Evolutionary conservation across 2,888 invertebrate genomes (phyloP).

Genomic region (Chymomyza procnemis): DNA sequence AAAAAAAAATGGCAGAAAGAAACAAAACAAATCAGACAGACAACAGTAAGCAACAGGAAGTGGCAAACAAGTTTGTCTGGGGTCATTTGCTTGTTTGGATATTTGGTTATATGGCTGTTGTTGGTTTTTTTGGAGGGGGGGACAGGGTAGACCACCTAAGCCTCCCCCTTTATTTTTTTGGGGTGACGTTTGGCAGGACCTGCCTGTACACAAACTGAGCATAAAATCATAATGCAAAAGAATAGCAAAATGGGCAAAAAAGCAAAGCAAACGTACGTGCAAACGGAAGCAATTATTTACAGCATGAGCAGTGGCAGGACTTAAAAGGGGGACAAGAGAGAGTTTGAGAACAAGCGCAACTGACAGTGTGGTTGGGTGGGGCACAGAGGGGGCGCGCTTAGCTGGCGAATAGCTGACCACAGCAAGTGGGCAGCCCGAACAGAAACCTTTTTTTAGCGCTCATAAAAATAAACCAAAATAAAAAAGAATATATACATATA

Average conservation of each 20-base stretch:
- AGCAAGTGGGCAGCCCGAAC: not conserved
- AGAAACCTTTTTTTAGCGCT: not conserved
- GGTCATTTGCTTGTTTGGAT: constrained; percentile 22
- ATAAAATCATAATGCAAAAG: constrained; percentile 24
- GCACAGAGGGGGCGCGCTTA: not conserved
- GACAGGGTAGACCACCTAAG: not conserved
- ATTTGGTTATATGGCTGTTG: constrained; percentile 7
- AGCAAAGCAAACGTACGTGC: constrained; percentile 67
- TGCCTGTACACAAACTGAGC: not conserved
- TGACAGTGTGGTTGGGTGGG: too few relatives aligned
- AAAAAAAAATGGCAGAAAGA: constrained; percentile 12
- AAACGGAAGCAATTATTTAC: constrained; percentile 69
- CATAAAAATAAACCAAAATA: not conserved
- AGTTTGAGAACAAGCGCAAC: constrained; percentile 4
- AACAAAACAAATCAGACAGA: constrained; percentile 57
- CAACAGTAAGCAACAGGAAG: constrained; percentile 62
- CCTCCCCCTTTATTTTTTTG: too few relatives aligned
- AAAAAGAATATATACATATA: too few relatives aligned
- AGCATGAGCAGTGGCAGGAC: constrained; percentile 38
- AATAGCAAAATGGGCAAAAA: constrained; percentile 19
- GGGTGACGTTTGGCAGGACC: not conserved
- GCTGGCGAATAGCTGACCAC: not conserved
- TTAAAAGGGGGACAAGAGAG: not conserved
- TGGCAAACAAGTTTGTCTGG: constrained; percentile 48
- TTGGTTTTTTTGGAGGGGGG: not conserved